Percentiles rank a stretch among this genome's conserved stretches.
These are phyloP conservation scores for Xylocampa areola DNA, from an alignment of 2,888 invertebrate genomes.

Conservation along the genomic window DNA sequence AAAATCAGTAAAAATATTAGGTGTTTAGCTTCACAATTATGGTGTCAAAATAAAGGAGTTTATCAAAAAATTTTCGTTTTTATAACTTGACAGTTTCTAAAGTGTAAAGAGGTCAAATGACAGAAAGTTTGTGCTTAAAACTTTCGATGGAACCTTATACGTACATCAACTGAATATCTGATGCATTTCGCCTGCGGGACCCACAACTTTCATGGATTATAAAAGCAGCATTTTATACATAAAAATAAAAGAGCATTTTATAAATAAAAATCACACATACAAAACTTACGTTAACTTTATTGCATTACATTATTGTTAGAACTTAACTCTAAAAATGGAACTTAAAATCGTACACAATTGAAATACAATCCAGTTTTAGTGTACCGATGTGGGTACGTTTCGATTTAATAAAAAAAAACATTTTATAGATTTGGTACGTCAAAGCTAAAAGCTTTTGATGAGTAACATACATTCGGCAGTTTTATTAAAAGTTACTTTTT, in stretches of 20 bases:
- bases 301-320: slow-evolving; percentile 45
- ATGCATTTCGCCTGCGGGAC: too few relatives aligned
- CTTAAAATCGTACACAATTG: slow-evolving; percentile 24
- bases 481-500: slow-evolving; percentile 8
- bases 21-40: slow-evolving; percentile 21
- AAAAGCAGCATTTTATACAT: too few relatives aligned
- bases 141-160: too few relatives aligned
- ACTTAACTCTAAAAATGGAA: slow-evolving; percentile 40
- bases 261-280: slow-evolving; percentile 11
- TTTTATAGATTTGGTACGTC: slow-evolving; percentile 12
- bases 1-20: slow-evolving; percentile 19
- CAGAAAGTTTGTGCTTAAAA: too few relatives aligned
- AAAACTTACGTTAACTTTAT: slow-evolving; percentile 45
- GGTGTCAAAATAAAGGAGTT: slow-evolving; percentile 26
- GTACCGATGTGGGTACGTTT: slow-evolving; percentile 14
- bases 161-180: too few relatives aligned
- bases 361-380: slow-evolving; percentile 5
- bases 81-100: slow-evolving; percentile 4
- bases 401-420: slow-evolving; percentile 19
- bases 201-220: too few relatives aligned
- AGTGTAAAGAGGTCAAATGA: not conserved
- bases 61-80: slow-evolving; percentile 10
- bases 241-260: not conserved
- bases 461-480: slow-evolving; percentile 5
- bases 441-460: slow-evolving; percentile 8